Evolutionary conservation across 2,113 vertebrate species (phyloP).

Genomic region (Oryctolagus cuniculus): DNA sequence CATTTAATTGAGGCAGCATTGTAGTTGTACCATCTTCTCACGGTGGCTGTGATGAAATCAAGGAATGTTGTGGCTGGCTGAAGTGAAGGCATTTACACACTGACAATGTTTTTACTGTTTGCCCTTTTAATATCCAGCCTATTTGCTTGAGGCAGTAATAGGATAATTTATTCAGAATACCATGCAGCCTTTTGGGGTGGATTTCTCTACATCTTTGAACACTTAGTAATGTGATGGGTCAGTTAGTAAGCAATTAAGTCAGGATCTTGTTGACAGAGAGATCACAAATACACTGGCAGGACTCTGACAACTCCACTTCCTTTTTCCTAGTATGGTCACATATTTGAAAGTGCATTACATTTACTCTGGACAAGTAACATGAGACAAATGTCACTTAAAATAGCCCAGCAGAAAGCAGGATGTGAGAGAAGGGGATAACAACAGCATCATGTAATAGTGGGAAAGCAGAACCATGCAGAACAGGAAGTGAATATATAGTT

Average conservation of each 20-base stretch:
- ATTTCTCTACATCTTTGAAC: constrained; percentile 49
- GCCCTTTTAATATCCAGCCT: neutral
- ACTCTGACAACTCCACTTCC: constrained; percentile 14
- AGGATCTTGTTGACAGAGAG: constrained; percentile 47
- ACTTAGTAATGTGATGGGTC: constrained; percentile 55
- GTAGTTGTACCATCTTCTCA: neutral
- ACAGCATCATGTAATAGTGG: neutral
- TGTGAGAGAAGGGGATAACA: neutral
- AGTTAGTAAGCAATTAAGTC: constrained; percentile 64
- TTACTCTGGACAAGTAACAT: constrained; percentile 30
- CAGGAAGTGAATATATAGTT: constrained; percentile 1
- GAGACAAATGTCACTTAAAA: constrained; percentile 42
- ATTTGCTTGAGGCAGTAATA: neutral
- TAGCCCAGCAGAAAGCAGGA: constrained; percentile 25
- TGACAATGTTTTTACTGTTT: neutral
- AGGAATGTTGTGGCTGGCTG: neutral
- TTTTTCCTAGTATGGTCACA: constrained; percentile 41
- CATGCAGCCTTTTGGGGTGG: constrained; percentile 6
- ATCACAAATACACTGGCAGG: neutral
- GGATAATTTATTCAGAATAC: constrained; percentile 36
- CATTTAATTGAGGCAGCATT: neutral
- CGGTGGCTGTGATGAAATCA: neutral
- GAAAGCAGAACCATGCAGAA: constrained; percentile 54
- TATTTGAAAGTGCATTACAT: constrained; percentile 50
- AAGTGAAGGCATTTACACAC: neutral